Base-by-base conservation (phyloP, 2,888 invertebrate species). In the Myopa testacea region DNA sequence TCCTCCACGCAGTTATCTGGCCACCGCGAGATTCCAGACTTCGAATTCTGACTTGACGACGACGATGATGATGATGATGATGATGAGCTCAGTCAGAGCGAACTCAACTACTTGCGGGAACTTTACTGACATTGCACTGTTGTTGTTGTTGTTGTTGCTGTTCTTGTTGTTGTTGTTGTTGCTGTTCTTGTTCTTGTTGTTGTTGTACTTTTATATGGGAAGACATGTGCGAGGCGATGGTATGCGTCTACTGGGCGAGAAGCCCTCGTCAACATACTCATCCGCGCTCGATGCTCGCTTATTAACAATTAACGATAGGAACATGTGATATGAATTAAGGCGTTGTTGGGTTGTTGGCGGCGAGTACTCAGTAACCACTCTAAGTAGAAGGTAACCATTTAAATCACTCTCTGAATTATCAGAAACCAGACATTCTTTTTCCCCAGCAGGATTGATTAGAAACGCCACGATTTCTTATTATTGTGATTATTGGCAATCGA, bases 241-340 rank as follows among this genome's bases (percentile, higher is more conserved):
- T 63, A 76, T 55, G 71, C 76, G 77, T 55, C 58, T 58, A 63
- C 55, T 65, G 58, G 58, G 67, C 45, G 58, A 68, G 26, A 2
- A 26, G 40, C 67, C 58, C 68, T 77, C 73, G 73, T 77, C 71
- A 70, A 50, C 73, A 73, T 70, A 62, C 55, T 8, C 19, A 40
- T 19, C 52, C 26, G 70, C 16, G 37, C 52, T 55, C 67, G 38
- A 19, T 63, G 45, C 58, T 60, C 73, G 70, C 58, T 75, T 70
- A 78, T 75, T 69, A 75, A 65, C 74, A 78, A 74, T 78, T 78
- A 78, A 68, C 60, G 63, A 70, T 69, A 12, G 58, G 14, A 75
- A 78, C 63, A 45, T 40, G 37, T 65, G 62, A 52, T 62, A 62
- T 63, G 50, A 63, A 68, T 50, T 62, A n/a, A 34, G 52, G 26